Evolutionary conservation across 2,888 invertebrate genomes (phyloP).

Genomic region (Ryuthela nishihirai): DNA sequence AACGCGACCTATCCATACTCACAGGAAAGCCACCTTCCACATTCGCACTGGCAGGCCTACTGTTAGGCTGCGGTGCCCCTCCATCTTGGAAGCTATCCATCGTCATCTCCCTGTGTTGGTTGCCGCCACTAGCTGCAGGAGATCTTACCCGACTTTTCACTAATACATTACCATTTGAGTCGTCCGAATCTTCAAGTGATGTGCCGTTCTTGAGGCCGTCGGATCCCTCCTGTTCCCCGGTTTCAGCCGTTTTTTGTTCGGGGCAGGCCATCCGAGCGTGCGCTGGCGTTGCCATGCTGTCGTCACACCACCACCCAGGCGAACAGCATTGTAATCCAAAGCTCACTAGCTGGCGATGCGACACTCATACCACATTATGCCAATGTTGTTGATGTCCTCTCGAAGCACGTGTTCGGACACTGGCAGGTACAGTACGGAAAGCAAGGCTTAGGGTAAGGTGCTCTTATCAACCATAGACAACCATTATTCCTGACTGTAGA

Average conservation of each 20-base stretch:
- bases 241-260: constrained; percentile 30
- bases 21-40: constrained; percentile 10
- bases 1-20: constrained; percentile 24
- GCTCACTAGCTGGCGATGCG: constrained; percentile 2
- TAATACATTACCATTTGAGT: constrained; percentile 26
- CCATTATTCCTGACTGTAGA: constrained; percentile 33
- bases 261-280: constrained; percentile 32
- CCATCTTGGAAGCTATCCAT: constrained; percentile 41
- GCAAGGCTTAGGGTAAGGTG: too few species aligned
- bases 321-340: constrained; percentile 15
- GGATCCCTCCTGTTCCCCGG: constrained; percentile 11
- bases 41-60: constrained; percentile 19
- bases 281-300: constrained; percentile 39
- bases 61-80: constrained; percentile 25
- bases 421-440: too few species aligned
- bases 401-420: constrained; percentile 1
- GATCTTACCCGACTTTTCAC: constrained; percentile 26
- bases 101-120: constrained; percentile 30
- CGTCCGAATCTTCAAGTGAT: constrained; percentile 35
- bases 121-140: constrained; percentile 8
- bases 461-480: constrained; percentile 20
- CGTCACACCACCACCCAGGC: constrained; percentile 30
- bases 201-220: constrained; percentile 35
- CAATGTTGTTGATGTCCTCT: neutral
- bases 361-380: constrained; percentile 11